These are phyloP conservation scores for Bombus impatiens DNA, from an alignment of 1,140 invertebrate genomes.

Conservation along the genomic window DNA sequence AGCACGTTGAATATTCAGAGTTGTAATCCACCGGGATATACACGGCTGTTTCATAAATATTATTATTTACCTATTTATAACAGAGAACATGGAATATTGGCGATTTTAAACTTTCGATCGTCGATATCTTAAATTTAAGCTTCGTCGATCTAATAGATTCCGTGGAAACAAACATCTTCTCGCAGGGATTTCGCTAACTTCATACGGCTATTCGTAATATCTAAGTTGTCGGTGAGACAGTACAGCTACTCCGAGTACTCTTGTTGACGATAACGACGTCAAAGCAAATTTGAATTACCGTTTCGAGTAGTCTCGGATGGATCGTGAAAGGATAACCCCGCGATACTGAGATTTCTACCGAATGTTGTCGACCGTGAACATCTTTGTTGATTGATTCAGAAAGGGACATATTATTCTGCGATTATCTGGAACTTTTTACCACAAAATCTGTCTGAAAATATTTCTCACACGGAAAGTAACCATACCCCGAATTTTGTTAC, in stretches of 20 bases:
- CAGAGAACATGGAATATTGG: not conserved
- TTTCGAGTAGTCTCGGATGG: conserved; percentile 1
- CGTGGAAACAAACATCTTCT: not conserved
- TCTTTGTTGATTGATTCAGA: too few relatives aligned
- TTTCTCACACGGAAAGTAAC: not conserved
- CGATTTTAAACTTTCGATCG: not conserved
- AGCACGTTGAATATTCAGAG: not conserved
- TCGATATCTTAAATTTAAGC: not conserved
- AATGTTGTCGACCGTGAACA: not conserved
- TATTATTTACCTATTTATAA: not conserved
- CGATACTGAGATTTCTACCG: not conserved
- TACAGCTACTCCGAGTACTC: not conserved
- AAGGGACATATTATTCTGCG: too few relatives aligned
- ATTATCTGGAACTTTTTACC: not conserved
- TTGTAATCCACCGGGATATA: not conserved
- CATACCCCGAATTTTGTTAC: not conserved
- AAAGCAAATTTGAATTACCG: conserved; percentile 29
- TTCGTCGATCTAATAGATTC: not conserved
- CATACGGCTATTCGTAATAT: conserved; percentile 19
- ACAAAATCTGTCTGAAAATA: not conserved
- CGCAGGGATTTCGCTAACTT: conserved; percentile 8
- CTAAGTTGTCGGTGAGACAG: not conserved
- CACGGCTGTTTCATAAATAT: not conserved
- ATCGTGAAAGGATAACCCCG: conserved; percentile 17
- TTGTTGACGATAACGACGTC: conserved; percentile 29